Percentiles rank a stretch among this genome's conserved stretches.
Evolutionary conservation across 2,113 vertebrate genomes (phyloP).

Genomic region (Bombycilla garrulus): DNA sequence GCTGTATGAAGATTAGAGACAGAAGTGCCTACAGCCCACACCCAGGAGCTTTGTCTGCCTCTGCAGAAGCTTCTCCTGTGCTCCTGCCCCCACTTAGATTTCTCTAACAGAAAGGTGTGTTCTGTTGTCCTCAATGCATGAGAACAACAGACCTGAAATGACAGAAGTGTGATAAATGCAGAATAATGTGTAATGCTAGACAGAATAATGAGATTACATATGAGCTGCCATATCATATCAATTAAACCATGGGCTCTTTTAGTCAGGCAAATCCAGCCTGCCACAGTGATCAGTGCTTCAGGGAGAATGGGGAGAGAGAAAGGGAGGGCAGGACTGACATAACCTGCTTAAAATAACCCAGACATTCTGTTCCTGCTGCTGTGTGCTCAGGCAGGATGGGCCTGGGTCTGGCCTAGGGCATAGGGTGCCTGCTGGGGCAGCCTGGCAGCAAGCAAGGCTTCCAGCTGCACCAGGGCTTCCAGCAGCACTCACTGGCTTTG

Average conservation of each 20-base stretch:
- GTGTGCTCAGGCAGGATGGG: background rate
- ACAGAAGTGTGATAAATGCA: slow-evolving; percentile 55
- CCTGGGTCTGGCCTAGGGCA: rapidly evolving
- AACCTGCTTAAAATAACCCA: slow-evolving; percentile 49
- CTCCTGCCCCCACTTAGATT: background rate
- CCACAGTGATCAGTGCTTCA: background rate
- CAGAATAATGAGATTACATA: slow-evolving; percentile 63
- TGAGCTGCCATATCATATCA: slow-evolving; percentile 61
- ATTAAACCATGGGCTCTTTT: slow-evolving; percentile 50
- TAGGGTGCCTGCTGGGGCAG: rapidly evolving
- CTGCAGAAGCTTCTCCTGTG: background rate
- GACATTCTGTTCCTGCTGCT: rapidly evolving
- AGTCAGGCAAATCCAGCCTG: slow-evolving; percentile 35
- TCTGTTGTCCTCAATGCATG: background rate
- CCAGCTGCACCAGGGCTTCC: background rate
- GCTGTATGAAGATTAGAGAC: background rate
- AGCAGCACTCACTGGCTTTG: rapidly evolving
- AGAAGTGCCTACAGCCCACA: background rate
- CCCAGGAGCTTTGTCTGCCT: background rate
- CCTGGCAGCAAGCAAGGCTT: rapidly evolving
- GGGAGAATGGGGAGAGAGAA: background rate
- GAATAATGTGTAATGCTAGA: slow-evolving; percentile 57
- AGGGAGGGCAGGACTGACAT: slow-evolving; percentile 8
- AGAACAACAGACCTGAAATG: background rate
- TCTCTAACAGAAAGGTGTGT: background rate